Evolutionary conservation across 2,797 vertebrate species (phyloP), one percentile per base, ranked within the genome.

Genomic region (Vespertilio murinus): DNA sequence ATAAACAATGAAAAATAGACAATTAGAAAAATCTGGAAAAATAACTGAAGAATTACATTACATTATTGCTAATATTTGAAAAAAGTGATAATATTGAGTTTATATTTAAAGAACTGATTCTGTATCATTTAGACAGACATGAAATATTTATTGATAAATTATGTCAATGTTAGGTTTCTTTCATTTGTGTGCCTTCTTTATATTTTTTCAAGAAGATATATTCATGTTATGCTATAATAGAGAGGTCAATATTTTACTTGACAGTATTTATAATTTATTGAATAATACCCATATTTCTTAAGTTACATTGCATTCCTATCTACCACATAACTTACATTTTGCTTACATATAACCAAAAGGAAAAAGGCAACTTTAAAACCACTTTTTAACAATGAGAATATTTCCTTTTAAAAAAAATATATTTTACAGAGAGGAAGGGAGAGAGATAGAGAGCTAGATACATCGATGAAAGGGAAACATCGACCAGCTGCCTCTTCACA

Each of bases 201-300:
- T 30, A 30, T 97, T 97, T 98, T 97, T 97, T 98, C 77, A 93
- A 8, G 30, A 97, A 90, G 71, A 45, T 69, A 71, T 40, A 49
- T 45, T n/a, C 79, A 90, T 97, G 95, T 97, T 96, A 96, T 97
- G 89, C 93, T 91, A 88, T 95, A 96, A 96, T 80, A 93, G 92
- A 6, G 73, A 97, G 78, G 59, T 69, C 84, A 97, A 94, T 85
- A 91, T 96, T 95, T 97, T 97, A 97, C 96, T 96, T 97, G 30
- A 82, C 16, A 20, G 67, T 95, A 96, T 97, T 97, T 98, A 95
- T 93, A 95, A 90, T 94, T 93, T 74, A 79, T 88, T 35, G 74
- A 88, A 91, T 89, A 96, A 93, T 64, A 96, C 8, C 10, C 64
- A 88, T 95, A 30, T 92, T 83, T 95, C 65, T 97, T 90, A 97